phyloP scores from a whole-genome alignment of 92 coral and sea anemone genomes.

The Palythoa caribaeorum region DNA sequence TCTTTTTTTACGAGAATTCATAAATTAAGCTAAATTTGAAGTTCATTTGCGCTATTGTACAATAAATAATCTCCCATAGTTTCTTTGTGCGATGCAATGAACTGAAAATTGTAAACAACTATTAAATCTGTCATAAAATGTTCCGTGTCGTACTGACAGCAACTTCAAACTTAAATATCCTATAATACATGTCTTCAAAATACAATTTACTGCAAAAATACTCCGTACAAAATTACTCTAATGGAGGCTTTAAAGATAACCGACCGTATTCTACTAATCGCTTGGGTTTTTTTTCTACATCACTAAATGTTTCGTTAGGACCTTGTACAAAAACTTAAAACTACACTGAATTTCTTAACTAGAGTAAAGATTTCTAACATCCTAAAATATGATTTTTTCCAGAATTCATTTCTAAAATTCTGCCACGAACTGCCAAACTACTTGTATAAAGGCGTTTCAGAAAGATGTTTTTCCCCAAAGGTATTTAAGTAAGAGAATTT shows the following conservation, averaged over 20 bases:
- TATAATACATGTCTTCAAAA: conserved; percentile 82
- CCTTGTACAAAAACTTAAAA: neutral
- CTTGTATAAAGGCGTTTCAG: neutral
- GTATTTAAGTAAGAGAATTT: neutral
- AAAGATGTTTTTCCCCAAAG: neutral
- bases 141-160: conserved; percentile 12
- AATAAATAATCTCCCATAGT: conserved; percentile 47
- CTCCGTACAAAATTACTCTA: conserved; percentile 81
- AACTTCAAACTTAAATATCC: conserved; percentile 72
- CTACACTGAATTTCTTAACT: neutral
- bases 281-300: conserved; percentile 1
- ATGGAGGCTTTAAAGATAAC: conserved; percentile 15
- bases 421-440: neutral
- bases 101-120: conserved; percentile 44
- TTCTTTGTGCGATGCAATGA: conserved; percentile 30
- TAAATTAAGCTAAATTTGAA: conserved; percentile 50
- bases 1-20: conserved; percentile 30
- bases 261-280: neutral
- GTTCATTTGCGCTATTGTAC: conserved; percentile 20
- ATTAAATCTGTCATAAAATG: conserved; percentile 48
- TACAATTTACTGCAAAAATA: conserved; percentile 89
- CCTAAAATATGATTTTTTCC: too few species aligned
- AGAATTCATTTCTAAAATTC: neutral
- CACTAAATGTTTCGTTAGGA: neutral
- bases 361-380: neutral